These are phyloP conservation scores for Cryptocheilus praepositus DNA, from an alignment of 2,888 invertebrate species.

Conservation along the genomic window DNA sequence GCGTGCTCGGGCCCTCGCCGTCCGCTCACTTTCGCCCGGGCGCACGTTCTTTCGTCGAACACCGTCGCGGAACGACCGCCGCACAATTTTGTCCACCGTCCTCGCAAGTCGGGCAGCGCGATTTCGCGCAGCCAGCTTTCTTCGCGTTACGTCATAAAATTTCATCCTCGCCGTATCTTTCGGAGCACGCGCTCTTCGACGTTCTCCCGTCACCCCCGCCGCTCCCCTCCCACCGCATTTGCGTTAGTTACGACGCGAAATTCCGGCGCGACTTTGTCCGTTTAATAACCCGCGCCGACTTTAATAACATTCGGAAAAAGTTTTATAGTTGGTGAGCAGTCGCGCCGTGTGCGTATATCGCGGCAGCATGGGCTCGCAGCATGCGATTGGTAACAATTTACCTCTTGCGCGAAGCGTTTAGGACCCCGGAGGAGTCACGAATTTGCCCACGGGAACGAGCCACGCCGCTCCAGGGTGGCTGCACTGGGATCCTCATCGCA, in stretches of 20 bases:
- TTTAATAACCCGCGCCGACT: conserved; percentile 1
- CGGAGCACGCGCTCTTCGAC: neutral
- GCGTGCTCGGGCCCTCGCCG: conserved; percentile 10
- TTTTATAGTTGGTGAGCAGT: conserved; percentile 32
- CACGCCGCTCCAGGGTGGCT: conserved; percentile 50
- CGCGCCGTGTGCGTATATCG: conserved; percentile 33
- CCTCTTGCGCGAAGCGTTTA: conserved; percentile 45
- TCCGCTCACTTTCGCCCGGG: conserved; percentile 11
- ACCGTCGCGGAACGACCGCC: neutral
- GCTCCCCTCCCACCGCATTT: neutral
- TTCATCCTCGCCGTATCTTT: neutral
- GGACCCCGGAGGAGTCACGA: conserved; percentile 45
- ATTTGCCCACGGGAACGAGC: conserved; percentile 48
- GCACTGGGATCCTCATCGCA: conserved; percentile 17
- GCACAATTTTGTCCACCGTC: neutral
- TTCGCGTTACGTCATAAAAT: conserved; percentile 1
- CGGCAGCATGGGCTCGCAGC: conserved; percentile 39
- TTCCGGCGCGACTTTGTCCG: neutral
- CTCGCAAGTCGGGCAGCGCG: neutral
- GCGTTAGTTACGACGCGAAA: conserved; percentile 1
- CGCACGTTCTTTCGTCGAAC: neutral
- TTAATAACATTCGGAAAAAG: conserved; percentile 29
- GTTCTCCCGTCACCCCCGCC: neutral
- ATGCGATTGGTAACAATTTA: conserved; percentile 50
- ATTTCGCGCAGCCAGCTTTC: neutral